Evolutionary conservation across 2,797 vertebrate species (phyloP).

Genomic region (Caiman crocodilus): DNA sequence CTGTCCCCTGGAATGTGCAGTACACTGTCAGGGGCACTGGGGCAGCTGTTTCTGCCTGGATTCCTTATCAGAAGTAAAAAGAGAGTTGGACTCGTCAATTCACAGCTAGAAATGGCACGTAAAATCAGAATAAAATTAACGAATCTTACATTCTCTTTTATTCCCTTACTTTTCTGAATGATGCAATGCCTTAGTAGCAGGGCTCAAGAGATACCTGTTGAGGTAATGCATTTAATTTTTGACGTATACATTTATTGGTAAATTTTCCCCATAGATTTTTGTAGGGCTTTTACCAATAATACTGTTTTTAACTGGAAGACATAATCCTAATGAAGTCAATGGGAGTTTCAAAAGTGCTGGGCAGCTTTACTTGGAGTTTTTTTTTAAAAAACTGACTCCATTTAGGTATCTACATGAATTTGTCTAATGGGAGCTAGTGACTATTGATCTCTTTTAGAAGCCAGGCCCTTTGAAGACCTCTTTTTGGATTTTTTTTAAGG

Average conservation of each 20-base stretch:
- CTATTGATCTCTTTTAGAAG: neutral
- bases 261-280: neutral
- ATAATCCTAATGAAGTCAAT: neutral
- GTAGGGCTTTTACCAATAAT: neutral
- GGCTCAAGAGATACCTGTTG: neutral
- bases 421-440: accelerated
- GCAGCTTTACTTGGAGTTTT: neutral
- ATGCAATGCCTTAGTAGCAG: neutral
- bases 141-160: neutral
- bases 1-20: neutral
- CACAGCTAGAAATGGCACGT: neutral
- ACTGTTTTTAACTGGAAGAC: neutral
- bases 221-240: neutral
- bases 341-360: neutral
- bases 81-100: neutral
- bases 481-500: neutral
- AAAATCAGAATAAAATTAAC: neutral
- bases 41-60: neutral
- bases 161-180: neutral
- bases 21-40: neutral
- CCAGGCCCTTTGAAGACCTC: neutral
- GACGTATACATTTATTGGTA: neutral
- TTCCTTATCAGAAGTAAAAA: neutral
- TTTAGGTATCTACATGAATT: neutral
- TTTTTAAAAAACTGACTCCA: neutral